phyloP scores from a whole-genome alignment of 64 coral and sea anemone genomes.

The Montipora foliosa region DNA sequence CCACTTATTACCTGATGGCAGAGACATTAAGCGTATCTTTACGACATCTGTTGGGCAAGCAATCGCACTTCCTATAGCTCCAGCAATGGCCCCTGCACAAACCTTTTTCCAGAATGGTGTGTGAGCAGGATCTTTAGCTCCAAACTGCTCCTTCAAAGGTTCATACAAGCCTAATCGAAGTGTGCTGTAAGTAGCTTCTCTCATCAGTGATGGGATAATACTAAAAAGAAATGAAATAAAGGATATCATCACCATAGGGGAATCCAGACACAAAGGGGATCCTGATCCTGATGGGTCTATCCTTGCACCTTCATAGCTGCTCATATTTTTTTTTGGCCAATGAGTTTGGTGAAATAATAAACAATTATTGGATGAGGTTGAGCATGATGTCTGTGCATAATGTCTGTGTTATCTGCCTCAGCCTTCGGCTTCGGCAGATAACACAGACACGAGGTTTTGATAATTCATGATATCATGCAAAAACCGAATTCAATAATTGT shows the following conservation, averaged over 20 bases:
- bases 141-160: slow-evolving; percentile 75
- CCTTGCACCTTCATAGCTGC: no score
- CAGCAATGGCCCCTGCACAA: slow-evolving; percentile 65
- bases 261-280: no score
- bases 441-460: no score
- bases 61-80: slow-evolving; percentile 79
- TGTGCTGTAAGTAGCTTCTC: slow-evolving; percentile 77
- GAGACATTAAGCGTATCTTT: slow-evolving; percentile 74
- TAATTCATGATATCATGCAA: no score
- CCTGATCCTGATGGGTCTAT: no score
- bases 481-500: no score
- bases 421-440: no score
- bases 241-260: background rate
- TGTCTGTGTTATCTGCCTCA: no score
- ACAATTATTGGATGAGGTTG: no score
- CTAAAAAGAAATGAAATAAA: slow-evolving; percentile 21
- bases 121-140: slow-evolving; percentile 61
- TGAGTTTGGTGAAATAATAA: no score
- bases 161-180: slow-evolving; percentile 74
- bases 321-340: no score
- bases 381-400: no score
- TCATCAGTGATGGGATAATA: slow-evolving; percentile 60
- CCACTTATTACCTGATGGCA: slow-evolving; percentile 44
- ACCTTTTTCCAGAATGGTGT: slow-evolving; percentile 86
- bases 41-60: slow-evolving; percentile 77